Conservation (phyloP, 2,888 invertebrate species). For the Chromoteleia sp. region DNA sequence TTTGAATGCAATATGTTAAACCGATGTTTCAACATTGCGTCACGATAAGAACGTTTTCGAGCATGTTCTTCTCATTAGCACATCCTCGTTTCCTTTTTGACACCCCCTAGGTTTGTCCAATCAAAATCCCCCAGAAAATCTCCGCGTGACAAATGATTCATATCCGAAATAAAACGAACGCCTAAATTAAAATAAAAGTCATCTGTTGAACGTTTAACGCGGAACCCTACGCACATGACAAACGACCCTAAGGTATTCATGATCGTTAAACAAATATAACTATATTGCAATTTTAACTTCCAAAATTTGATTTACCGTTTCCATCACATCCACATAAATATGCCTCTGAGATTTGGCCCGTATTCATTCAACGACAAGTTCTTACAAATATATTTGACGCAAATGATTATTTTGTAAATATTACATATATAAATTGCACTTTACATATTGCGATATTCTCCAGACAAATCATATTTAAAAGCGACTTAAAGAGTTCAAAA, state of each 20-base stretch:
- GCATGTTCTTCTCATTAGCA: slow-evolving; percentile 22
- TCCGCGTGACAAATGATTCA: slow-evolving; percentile 44
- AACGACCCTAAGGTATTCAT: slow-evolving; percentile 5
- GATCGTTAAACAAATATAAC: slow-evolving; percentile 5
- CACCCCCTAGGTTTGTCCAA: slow-evolving; percentile 4
- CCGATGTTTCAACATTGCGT: too few species aligned
- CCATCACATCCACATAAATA: not conserved
- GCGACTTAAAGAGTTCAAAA: too few species aligned
- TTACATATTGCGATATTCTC: too few species aligned
- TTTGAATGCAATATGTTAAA: too few species aligned
- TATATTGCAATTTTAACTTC: not conserved
- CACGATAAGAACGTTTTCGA: too few species aligned
- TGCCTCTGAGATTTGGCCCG: too few species aligned
- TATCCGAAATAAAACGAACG: slow-evolving; percentile 47
- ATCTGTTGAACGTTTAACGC: not conserved
- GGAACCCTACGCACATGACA: slow-evolving; percentile 5
- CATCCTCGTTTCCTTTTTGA: slow-evolving; percentile 29
- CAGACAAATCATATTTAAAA: too few species aligned
- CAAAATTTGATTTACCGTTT: not conserved
- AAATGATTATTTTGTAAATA: too few species aligned
- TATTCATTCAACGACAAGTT: too few species aligned
- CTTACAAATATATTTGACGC: too few species aligned
- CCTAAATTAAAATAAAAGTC: slow-evolving; percentile 19
- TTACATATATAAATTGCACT: too few species aligned
- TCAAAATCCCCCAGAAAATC: slow-evolving; percentile 34